These are phyloP conservation scores for Romanomermis culicivorax DNA, from an alignment of 2,888 invertebrate species.

Conservation along the genomic window DNA sequence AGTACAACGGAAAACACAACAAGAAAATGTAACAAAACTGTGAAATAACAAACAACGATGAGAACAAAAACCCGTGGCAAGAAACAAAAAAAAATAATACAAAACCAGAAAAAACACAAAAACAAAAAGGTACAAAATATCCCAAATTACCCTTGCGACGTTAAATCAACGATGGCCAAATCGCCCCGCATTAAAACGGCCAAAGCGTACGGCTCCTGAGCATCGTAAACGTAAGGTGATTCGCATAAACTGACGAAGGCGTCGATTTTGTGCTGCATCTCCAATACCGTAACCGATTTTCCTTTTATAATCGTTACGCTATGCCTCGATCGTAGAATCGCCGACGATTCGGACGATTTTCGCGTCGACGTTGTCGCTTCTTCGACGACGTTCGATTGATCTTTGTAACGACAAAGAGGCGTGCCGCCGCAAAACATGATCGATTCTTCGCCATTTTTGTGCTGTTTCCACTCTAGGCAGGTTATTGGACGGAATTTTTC, in stretches of 20 bases:
- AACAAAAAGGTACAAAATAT: no score
- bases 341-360: background rate
- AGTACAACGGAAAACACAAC: no score
- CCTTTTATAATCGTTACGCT: slow-evolving; percentile 27
- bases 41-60: no score
- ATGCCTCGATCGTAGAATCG: no score
- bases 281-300: slow-evolving; percentile 45
- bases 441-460: slow-evolving; percentile 4
- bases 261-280: slow-evolving; percentile 95
- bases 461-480: slow-evolving; percentile 69
- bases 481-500: slow-evolving; percentile 46
- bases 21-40: no score
- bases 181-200: slow-evolving; percentile 92
- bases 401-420: slow-evolving; percentile 19
- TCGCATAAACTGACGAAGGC: slow-evolving; percentile 90
- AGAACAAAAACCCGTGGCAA: no score
- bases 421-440: slow-evolving; percentile 16
- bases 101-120: no score
- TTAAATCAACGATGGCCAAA: slow-evolving; percentile 87
- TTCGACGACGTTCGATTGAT: background rate
- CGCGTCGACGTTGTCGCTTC: background rate
- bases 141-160: slow-evolving; percentile 47
- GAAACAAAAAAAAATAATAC: no score
- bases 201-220: slow-evolving; percentile 91
- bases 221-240: slow-evolving; percentile 61